Conservation (phyloP, 2,888 invertebrate genomes). For the Agrilus cyanescens region DNA sequence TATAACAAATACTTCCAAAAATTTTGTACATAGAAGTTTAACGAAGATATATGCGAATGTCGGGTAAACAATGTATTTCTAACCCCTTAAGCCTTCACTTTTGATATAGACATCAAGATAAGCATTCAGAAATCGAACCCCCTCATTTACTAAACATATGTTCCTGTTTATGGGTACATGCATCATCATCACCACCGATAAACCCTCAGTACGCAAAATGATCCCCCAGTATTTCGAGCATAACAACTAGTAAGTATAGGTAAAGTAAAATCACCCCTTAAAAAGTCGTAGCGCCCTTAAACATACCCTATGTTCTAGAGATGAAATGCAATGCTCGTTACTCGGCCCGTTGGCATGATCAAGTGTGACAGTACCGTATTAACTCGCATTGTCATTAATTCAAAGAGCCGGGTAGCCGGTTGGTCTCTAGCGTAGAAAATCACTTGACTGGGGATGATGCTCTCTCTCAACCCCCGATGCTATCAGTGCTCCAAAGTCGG, state of each 20-base stretch:
- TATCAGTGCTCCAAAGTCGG: too few species aligned
- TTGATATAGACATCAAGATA: too few species aligned
- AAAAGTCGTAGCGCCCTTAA: constrained; percentile 9
- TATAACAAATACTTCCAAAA: too few species aligned
- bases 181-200: constrained; percentile 5
- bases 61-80: too few species aligned
- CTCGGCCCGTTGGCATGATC: constrained; percentile 23
- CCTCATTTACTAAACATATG: too few species aligned
- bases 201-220: constrained; percentile 8
- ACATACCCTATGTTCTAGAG: constrained; percentile 9
- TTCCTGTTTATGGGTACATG: constrained; percentile 3
- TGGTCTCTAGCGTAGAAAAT: constrained; percentile 16
- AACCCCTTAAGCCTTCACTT: too few species aligned
- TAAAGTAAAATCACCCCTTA: constrained; percentile 9
- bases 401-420: constrained; percentile 21
- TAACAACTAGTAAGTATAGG: constrained; percentile 6
- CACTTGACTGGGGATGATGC: constrained; percentile 15
- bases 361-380: constrained; percentile 33
- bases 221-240: constrained; percentile 11
- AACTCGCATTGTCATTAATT: constrained; percentile 32
- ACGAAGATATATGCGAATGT: too few species aligned
- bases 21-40: too few species aligned
- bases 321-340: constrained; percentile 18
- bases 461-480: too few species aligned
- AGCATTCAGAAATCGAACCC: too few species aligned